Evolutionary conservation across 2,888 invertebrate species (phyloP).

Genomic region (Drosophila atroscutellata): DNA sequence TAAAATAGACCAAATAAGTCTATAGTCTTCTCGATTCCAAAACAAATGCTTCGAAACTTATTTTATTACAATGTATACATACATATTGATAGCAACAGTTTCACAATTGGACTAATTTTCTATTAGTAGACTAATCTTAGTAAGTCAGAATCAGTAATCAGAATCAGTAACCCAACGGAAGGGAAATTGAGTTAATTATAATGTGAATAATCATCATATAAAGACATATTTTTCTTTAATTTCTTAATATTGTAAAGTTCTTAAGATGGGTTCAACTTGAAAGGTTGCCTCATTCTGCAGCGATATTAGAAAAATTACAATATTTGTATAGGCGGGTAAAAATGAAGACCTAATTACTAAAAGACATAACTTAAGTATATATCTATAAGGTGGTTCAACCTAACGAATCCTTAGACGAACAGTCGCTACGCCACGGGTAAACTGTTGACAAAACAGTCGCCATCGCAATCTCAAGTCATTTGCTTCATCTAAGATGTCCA

Average conservation of each 20-base stretch:
- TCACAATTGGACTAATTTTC: too few species aligned
- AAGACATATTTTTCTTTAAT: not conserved
- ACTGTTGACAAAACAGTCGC: conserved; percentile 1
- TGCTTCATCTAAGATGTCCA: conserved; percentile 60
- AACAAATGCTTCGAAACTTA: not conserved
- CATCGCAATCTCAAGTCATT: conserved; percentile 33
- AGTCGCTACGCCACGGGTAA: not conserved
- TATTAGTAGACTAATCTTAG: too few species aligned
- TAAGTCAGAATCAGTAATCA: too few species aligned
- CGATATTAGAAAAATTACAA: not conserved
- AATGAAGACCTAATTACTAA: not conserved
- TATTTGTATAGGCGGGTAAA: not conserved
- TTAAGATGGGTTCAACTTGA: not conserved
- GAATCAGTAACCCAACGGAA: too few species aligned
- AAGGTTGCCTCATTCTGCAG: not conserved
- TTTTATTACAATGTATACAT: too few species aligned
- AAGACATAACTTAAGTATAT: not conserved
- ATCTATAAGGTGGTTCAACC: not conserved
- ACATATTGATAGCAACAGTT: too few species aligned
- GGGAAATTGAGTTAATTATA: not conserved
- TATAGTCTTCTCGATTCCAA: not conserved
- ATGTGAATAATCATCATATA: not conserved
- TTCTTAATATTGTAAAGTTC: not conserved
- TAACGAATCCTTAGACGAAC: not conserved
- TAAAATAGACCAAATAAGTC: not conserved